These are phyloP conservation scores for Microtus agrestis DNA, from an alignment of 2,797 vertebrate species.

Conservation along the genomic window DNA sequence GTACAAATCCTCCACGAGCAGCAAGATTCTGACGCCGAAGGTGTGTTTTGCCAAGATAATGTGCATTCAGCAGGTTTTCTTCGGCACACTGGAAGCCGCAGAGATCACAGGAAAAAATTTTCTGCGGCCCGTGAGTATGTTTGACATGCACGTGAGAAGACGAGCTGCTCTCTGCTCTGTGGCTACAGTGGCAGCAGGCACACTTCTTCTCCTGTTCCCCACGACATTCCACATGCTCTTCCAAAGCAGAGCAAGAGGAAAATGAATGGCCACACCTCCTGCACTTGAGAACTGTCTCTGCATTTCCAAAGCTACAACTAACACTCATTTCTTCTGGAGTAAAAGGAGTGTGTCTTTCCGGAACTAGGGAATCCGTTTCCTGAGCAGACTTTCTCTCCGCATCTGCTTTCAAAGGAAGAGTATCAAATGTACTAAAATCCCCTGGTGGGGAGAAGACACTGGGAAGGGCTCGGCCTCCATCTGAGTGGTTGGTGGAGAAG, in stretches of 20 bases:
- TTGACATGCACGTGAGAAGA: not conserved
- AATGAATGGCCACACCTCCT: constrained; percentile 36
- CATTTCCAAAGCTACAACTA: constrained; percentile 12
- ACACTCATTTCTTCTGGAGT: constrained; percentile 66
- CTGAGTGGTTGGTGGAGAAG: not conserved
- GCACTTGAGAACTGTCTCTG: constrained; percentile 65
- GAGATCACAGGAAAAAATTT: constrained; percentile 86
- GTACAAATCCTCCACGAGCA: constrained; percentile 87
- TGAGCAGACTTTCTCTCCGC: constrained; percentile 85
- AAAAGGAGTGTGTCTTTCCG: constrained; percentile 47
- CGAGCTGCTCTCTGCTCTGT: constrained; percentile 71
- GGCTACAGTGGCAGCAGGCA: constrained; percentile 70
- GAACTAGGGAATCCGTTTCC: constrained; percentile 68
- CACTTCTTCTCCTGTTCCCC: constrained; percentile 76
- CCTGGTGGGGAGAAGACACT: constrained; percentile 83
- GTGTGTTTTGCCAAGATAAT: constrained; percentile 88
- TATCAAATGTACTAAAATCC: constrained; percentile 87
- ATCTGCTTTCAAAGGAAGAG: constrained; percentile 90
- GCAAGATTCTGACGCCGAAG: constrained; percentile 87
- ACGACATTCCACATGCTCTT: constrained; percentile 71
- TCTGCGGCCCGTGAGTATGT: constrained; percentile 72
- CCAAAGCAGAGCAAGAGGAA: constrained; percentile 80
- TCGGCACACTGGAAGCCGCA: constrained; percentile 88
- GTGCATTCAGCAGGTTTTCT: constrained; percentile 84
- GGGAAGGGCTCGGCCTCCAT: constrained; percentile 57